phyloP scores from a whole-genome alignment of 2,888 invertebrate genomes.

The Parnassius glacialis region DNA sequence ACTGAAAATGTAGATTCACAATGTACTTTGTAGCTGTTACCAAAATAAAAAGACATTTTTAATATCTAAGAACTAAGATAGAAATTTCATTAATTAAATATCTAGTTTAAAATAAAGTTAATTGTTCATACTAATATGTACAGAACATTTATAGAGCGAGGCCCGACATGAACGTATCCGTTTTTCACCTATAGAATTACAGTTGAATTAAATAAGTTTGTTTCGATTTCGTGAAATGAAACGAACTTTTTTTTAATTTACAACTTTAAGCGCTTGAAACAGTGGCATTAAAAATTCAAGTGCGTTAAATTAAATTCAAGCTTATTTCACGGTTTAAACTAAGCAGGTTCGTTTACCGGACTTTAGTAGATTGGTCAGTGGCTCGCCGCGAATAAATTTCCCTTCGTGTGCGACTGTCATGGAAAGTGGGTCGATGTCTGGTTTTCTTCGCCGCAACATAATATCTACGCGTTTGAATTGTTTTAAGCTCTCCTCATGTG shows the following conservation, averaged over 20 bases:
- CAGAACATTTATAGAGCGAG: neutral
- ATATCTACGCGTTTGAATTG: constrained; percentile 24
- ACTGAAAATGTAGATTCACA: too few relatives aligned
- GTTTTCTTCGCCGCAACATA: constrained; percentile 40
- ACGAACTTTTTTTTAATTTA: constrained; percentile 9
- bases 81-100: too few relatives aligned
- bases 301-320: constrained; percentile 18
- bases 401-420: constrained; percentile 59
- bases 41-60: neutral
- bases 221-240: neutral
- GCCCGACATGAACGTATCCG: neutral
- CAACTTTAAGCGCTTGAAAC: neutral
- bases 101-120: too few relatives aligned
- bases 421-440: constrained; percentile 70
- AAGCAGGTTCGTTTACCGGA: constrained; percentile 19
- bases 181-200: neutral
- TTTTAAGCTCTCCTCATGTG: constrained; percentile 22
- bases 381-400: constrained; percentile 50
- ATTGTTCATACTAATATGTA: too few relatives aligned
- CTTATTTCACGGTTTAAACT: constrained; percentile 8
- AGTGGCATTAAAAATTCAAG: constrained; percentile 5
- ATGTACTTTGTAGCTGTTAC: neutral
- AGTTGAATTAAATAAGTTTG: constrained; percentile 3
- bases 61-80: neutral
- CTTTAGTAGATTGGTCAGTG: constrained; percentile 35